Evolutionary conservation across 2,888 invertebrate genomes (phyloP).

Genomic region (Temnothorax unifasciatus): DNA sequence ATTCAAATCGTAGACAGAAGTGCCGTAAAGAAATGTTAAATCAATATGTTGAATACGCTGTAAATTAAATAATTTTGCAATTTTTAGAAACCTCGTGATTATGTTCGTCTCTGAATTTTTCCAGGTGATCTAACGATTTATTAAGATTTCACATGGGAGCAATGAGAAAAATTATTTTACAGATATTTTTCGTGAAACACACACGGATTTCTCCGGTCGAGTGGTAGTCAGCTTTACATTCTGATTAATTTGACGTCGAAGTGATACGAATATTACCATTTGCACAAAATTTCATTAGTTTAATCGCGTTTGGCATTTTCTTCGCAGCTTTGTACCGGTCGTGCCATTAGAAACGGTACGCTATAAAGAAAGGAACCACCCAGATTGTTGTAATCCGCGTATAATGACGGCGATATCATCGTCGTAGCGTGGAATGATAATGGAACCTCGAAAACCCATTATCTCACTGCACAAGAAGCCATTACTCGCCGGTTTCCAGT

Average conservation of each 20-base stretch:
- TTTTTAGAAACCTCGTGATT: neutral
- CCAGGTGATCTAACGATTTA: neutral
- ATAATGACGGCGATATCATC: constrained; percentile 57
- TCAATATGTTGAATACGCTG: neutral
- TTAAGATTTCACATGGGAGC: neutral
- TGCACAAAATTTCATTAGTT: constrained; percentile 17
- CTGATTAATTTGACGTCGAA: neutral
- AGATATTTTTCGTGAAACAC: neutral
- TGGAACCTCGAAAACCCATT: constrained; percentile 65
- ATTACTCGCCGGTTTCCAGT: constrained; percentile 58
- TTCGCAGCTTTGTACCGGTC: neutral
- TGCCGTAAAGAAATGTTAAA: neutral
- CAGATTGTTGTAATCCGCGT: constrained; percentile 48
- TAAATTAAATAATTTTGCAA: neutral
- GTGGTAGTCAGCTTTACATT: neutral
- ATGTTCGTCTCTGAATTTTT: neutral
- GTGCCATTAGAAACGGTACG: constrained; percentile 1
- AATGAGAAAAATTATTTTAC: neutral
- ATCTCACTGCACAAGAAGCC: constrained; percentile 60
- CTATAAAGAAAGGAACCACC: constrained; percentile 21
- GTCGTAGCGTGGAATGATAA: constrained; percentile 56
- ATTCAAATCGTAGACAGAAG: neutral
- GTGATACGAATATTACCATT: neutral
- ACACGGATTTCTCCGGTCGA: neutral
- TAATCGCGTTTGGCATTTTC: neutral